A percentile compares a stretch with the other conserved stretches of the same genome.
Evolutionary conservation across 2,888 invertebrate species (phyloP).

Genomic region (Ganaspis brasiliensis): DNA sequence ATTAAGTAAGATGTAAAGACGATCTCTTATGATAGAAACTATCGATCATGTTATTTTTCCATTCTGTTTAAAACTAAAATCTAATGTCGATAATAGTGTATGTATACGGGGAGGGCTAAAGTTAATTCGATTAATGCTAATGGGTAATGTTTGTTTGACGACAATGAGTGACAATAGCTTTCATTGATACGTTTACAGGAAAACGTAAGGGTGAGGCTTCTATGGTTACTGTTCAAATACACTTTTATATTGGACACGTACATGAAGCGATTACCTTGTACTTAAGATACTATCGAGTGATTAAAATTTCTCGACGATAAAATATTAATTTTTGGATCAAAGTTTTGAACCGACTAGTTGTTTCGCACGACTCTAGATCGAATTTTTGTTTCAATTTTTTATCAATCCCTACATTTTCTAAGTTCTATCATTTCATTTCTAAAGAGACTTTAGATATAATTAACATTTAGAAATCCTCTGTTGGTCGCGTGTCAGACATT

Average conservation of each 20-base stretch:
- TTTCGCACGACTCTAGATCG: background rate
- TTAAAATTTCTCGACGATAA: constrained; percentile 15
- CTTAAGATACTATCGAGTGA: constrained; percentile 32
- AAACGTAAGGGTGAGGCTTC: constrained; percentile 41
- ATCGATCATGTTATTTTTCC: background rate
- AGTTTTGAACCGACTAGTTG: background rate
- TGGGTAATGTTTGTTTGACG: constrained; percentile 23
- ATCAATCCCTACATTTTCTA: background rate
- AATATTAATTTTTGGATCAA: constrained; percentile 12
- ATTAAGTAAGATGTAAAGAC: too few species aligned
- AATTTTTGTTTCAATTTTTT: background rate
- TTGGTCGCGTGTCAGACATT: constrained; percentile 1
- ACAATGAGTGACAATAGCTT: constrained; percentile 33
- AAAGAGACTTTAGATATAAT: too few species aligned
- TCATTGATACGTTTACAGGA: constrained; percentile 32
- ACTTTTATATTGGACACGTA: constrained; percentile 25
- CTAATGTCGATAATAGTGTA: constrained; percentile 8
- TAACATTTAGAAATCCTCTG: background rate
- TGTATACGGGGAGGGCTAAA: constrained; percentile 11
- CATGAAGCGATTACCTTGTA: constrained; percentile 7
- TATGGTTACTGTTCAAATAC: constrained; percentile 42
- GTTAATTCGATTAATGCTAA: constrained; percentile 41
- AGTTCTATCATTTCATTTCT: too few species aligned
- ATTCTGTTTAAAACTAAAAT: background rate
- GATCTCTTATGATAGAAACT: too few species aligned